A percentile compares a stretch with the other conserved stretches of the same genome.
Conservation (phyloP, 1,140 invertebrate species). For the Drosophila neocordata region DNA sequence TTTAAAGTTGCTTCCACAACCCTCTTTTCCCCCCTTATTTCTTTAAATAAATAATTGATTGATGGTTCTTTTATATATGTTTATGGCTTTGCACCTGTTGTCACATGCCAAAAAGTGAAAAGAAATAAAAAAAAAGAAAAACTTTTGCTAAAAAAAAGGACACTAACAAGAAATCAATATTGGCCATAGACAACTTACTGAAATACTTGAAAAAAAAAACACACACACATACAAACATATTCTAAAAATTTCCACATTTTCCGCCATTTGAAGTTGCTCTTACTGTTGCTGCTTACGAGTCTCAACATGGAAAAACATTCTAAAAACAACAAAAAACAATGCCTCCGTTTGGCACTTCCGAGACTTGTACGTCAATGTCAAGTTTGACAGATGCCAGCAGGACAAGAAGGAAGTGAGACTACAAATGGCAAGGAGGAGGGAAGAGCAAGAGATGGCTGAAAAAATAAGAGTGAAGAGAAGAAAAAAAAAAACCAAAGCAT, state of each 20-base stretch:
- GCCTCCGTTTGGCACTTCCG: conserved; percentile 61
- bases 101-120: conserved; percentile 26
- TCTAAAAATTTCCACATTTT: no score
- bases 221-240: no score
- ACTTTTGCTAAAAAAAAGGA: conserved; percentile 42
- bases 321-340: conserved; percentile 13
- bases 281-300: neutral
- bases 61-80: conserved; percentile 51
- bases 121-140: conserved; percentile 16
- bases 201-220: neutral
- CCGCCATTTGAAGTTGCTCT: no score
- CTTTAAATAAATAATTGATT: conserved; percentile 45
- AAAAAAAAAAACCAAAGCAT: conserved; percentile 51
- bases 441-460: neutral
- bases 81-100: conserved; percentile 58
- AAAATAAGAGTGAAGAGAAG: conserved; percentile 2
- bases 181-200: conserved; percentile 5
- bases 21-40: neutral
- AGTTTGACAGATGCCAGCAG: conserved; percentile 66
- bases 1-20: conserved; percentile 29
- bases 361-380: conserved; percentile 75
- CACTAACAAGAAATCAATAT: conserved; percentile 8
- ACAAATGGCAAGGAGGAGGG: neutral
- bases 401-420: conserved; percentile 13
- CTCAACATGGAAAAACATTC: conserved; percentile 65